Base-by-base conservation (phyloP, 1,140 invertebrate species). In the Acromyrmex charruanus region DNA sequence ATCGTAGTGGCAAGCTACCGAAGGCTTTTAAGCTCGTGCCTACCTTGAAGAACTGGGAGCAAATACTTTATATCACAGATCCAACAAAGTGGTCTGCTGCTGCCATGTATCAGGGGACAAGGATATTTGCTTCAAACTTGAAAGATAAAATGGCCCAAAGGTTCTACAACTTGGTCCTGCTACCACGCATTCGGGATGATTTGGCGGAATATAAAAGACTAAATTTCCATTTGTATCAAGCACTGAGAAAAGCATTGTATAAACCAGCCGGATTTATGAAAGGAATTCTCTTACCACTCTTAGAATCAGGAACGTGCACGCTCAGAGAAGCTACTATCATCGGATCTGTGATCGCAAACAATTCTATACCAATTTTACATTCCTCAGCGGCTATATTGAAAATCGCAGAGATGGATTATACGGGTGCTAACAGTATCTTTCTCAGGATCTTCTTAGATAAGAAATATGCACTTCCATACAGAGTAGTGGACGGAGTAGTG, bases 221-320 rank as follows among this genome's bases (percentile, higher is more conserved):
- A 1, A 99, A 99, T 95, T 99, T 99, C 95, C 99, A 99, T 95
- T 95, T 99, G 10, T 99, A 99, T 94, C 98, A 98, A 96, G 99
- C 99, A 7, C 92, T 99, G 18, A 97, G 97, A 84, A 99, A 99
- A 95, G 96, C 99, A 12, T 95, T 99, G 0, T 99, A 98, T 94
- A 99, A 99, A 94, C 99, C 99, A 63, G 98, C 97, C 69, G 99
- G 98, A n/a, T 99, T 99, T 92, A 99, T 99, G 97, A 99, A 99
- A 96, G 99, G 99, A 90, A 97, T 99, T 90, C 95, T 99, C 44
- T 92, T 99, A 55, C 99, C 99, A 3, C 95, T 99, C 18, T 97
- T 99, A 92, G 98, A 99, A 97, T 97, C 98, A 91, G 99, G 99
- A 53, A 98, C 97, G 85, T 99, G 99, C 93, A 99, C 99, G 3